phyloP scores from a whole-genome alignment of 92 coral and sea anemone genomes.

The Phenganax marumi region DNA sequence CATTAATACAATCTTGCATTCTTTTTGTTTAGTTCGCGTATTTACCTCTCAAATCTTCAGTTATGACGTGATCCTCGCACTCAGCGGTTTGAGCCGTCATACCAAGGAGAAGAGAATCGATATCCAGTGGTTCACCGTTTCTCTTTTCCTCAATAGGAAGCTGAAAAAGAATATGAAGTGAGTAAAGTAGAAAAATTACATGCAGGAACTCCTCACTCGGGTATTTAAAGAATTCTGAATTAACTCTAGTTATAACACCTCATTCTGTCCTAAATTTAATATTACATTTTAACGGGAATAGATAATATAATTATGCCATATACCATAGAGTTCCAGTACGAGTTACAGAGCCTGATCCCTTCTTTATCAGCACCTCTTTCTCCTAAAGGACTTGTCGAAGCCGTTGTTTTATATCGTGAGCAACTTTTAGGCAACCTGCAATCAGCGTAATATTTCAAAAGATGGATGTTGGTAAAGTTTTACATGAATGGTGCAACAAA shows the following conservation, averaged over 20 bases:
- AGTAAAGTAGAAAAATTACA: background rate
- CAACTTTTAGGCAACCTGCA: background rate
- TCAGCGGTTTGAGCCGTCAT: slow-evolving; percentile 34
- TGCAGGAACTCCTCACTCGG: background rate
- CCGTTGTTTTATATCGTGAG: background rate
- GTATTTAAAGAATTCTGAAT: background rate
- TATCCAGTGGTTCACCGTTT: slow-evolving; percentile 20
- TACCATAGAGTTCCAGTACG: slow-evolving; percentile 36
- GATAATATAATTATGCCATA: background rate
- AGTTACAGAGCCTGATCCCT: slow-evolving; percentile 30
- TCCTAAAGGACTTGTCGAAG: background rate
- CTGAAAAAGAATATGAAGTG: background rate
- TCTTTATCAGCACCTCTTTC: slow-evolving; percentile 5
- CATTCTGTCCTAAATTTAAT: too few relatives aligned
- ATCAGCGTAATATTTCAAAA: background rate
- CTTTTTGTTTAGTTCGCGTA: background rate
- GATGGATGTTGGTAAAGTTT: background rate
- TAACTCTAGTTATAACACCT: background rate
- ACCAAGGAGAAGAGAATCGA: slow-evolving; percentile 29
- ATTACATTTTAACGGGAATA: background rate
- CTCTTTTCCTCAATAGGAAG: slow-evolving; percentile 12
- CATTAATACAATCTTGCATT: background rate
- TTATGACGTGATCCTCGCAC: slow-evolving; percentile 28
- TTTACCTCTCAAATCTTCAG: slow-evolving; percentile 40
- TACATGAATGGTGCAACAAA: too few relatives aligned